Evolutionary conservation across 1,140 invertebrate species (phyloP).

Genomic region (Gonatopus flavifemur): DNA sequence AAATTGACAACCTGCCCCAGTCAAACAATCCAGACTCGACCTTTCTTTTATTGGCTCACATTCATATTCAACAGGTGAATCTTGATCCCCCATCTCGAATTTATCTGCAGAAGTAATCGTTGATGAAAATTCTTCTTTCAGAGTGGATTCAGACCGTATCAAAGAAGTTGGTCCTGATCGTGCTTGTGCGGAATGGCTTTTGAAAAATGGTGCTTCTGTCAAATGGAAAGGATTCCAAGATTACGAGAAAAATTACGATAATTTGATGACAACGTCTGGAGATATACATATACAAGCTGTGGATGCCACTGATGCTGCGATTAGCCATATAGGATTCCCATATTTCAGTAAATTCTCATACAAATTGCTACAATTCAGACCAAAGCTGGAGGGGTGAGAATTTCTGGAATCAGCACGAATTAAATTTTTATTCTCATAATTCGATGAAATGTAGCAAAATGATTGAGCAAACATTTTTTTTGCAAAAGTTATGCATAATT

Average conservation of each 20-base stretch:
- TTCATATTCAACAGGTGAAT: conserved; percentile 37
- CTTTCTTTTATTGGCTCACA: conserved; percentile 36
- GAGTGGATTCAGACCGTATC: conserved; percentile 58
- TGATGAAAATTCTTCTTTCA: conserved; percentile 12
- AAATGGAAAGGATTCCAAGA: conserved; percentile 64
- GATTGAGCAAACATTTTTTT: too few relatives aligned
- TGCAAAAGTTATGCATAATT: too few relatives aligned
- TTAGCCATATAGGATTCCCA: conserved; percentile 77
- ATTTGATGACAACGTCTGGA: conserved; percentile 59
- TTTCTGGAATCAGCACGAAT: too few relatives aligned
- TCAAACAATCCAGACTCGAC: conserved; percentile 6
- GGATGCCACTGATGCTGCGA: conserved; percentile 74
- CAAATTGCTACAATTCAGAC: too few relatives aligned
- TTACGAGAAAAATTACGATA: conserved; percentile 71
- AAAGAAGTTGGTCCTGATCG: conserved; percentile 77
- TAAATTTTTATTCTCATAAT: too few relatives aligned
- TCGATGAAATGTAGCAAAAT: too few relatives aligned
- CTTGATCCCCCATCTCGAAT: not conserved
- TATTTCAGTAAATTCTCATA: conserved; percentile 77
- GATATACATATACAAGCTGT: conserved; percentile 67
- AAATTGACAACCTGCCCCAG: too few relatives aligned
- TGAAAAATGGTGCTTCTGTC: conserved; percentile 77
- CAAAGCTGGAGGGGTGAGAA: too few relatives aligned
- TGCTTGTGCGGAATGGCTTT: conserved; percentile 89
- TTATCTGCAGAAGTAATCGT: not conserved